Evolutionary conservation across 2,888 invertebrate genomes (phyloP).

Genomic region (Phoenoteleia sp.): DNA sequence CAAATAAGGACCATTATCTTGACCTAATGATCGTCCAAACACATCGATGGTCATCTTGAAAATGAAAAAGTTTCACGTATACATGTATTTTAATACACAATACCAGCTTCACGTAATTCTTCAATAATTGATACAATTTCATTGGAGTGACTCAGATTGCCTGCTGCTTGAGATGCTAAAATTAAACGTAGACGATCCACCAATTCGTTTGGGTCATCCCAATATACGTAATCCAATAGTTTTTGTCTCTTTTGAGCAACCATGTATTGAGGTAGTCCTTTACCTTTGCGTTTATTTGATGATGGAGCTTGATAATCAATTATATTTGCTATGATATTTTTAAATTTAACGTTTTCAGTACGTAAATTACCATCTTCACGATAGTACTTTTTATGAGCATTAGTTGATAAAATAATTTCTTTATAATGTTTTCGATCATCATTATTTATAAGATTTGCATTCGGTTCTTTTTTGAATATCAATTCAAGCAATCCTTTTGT

Average conservation of each 20-base stretch:
- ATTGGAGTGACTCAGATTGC: no score
- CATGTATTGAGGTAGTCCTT: neutral
- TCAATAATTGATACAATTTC: no score
- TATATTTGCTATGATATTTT: conserved; percentile 7
- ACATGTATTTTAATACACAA: conserved; percentile 61
- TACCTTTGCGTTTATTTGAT: neutral
- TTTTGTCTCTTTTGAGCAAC: neutral
- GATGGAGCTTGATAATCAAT: neutral
- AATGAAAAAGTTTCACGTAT: neutral
- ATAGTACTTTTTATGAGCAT: conserved; percentile 61
- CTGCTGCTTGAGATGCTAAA: conserved; percentile 61
- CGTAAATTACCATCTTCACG: neutral
- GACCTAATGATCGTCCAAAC: conserved; percentile 3
- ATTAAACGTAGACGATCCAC: conserved; percentile 66
- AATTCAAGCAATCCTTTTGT: neutral
- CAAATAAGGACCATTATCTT: conserved; percentile 1
- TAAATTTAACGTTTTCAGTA: neutral
- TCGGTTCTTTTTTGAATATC: neutral
- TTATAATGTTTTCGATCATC: conserved; percentile 38
- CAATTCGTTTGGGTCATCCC: no score
- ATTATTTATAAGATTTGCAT: neutral
- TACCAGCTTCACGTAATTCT: no score
- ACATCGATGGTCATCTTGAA: conserved; percentile 15
- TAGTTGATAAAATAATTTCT: conserved; percentile 46
- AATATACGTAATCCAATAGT: conserved; percentile 53